Base-by-base conservation (phyloP, 92 coral and sea anemone species). In the Palythoa heliodiscus region DNA sequence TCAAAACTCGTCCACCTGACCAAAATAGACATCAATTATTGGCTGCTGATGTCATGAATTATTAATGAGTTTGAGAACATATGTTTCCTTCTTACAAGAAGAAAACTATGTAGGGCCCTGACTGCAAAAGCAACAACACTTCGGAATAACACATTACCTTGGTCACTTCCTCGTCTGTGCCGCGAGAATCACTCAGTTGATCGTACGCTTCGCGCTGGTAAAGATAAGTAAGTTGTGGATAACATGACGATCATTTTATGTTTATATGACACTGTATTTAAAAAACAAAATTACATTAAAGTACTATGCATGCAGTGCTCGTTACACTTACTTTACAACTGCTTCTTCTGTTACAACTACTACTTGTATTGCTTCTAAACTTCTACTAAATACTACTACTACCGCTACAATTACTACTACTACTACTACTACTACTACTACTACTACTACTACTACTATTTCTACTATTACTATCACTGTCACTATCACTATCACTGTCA, bases 181-280 rank as follows among this genome's bases (percentile, higher is more conserved):
- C 71, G 14, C 83, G 83, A n/a, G 83, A 61, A 40, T 38, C 72
- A 24, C 11, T 78, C 55, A 78, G 11, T 38, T 78, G 83, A 11
- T 78, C 57, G 47, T 61, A 47, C n/a, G 72, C 83, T 22, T 78
- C 83, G 37, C 83, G 83, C 83, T 78, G 39, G 17, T 7, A 13
- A 77, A 77, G 20, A 57, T 19, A 77, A 35, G 2, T 2, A 38
- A 29, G 5, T 43, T 3, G 6, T 43, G 9, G 50, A 7, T 43
- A 43, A 43, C 50, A 43, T 43, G 50, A 43, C 9, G 50, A 5
- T 8, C 6, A 48, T 23, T 47, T 17, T 39, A 29, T 20, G 25
- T n/a, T 3, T 66, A 8, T n/a, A 22, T 7, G 0, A 11, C 0
- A 10, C 14, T 66, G 9, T 20, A 20, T 7, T 24, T n/a, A 20